A percentile compares a stretch with the other conserved stretches of the same genome.
Evolutionary conservation across 2,888 invertebrate genomes (phyloP).

Genomic region (Tachina grossa): DNA sequence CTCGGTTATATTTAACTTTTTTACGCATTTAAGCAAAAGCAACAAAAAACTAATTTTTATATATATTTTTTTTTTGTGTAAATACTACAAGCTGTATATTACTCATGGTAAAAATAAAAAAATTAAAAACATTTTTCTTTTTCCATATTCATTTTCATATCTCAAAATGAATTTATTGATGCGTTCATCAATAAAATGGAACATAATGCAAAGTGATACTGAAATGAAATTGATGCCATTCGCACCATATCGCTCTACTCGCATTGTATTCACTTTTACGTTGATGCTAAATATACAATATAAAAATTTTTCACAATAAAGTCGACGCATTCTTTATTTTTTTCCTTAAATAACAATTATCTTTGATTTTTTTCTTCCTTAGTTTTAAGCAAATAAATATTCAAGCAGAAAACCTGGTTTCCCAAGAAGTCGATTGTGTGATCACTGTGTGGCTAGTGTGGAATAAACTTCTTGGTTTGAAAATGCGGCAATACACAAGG

Average conservation of each 20-base stretch:
- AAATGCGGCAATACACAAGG: slow-evolving; percentile 62
- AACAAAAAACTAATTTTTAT: not conserved
- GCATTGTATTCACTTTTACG: slow-evolving; percentile 36
- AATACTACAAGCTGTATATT: slow-evolving; percentile 6
- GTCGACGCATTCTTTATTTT: slow-evolving; percentile 42
- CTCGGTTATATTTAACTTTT: not conserved
- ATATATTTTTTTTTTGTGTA: not conserved
- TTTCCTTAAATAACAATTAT: slow-evolving; percentile 59
- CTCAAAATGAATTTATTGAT: slow-evolving; percentile 57
- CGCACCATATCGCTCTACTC: slow-evolving; percentile 51
- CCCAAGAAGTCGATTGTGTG: slow-evolving; percentile 39
- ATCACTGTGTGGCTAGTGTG: slow-evolving; percentile 7
- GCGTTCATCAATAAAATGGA: slow-evolving; percentile 65
- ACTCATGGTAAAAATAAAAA: slow-evolving; percentile 22
- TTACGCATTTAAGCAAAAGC: slow-evolving; percentile 9
- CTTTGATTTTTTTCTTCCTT: slow-evolving; percentile 11
- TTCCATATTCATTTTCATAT: slow-evolving; percentile 43
- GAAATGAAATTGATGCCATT: slow-evolving; percentile 67
- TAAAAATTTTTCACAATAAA: slow-evolving; percentile 33
- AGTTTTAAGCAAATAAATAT: slow-evolving; percentile 22
- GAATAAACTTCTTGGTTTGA: slow-evolving; percentile 32
- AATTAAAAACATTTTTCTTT: not conserved
- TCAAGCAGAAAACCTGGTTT: slow-evolving; percentile 61
- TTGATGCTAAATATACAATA: slow-evolving; percentile 24
- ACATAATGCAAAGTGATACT: slow-evolving; percentile 60